These are phyloP conservation scores for Upupa epops DNA, from an alignment of 2,113 vertebrate species.

Conservation along the genomic window DNA sequence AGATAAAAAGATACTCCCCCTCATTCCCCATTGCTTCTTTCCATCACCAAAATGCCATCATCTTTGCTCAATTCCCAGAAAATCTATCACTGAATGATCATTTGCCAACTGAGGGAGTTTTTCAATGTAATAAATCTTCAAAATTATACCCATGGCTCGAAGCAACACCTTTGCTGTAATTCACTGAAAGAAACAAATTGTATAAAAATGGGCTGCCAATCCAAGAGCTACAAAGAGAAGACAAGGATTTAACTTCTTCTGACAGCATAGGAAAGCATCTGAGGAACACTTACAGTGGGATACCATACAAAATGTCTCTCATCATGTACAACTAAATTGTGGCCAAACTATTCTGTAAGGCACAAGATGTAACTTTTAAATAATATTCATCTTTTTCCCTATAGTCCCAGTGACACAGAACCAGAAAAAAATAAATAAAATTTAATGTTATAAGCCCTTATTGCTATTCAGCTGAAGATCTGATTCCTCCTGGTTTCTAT, in stretches of 20 bases:
- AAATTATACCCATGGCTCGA: not conserved
- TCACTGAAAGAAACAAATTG: not conserved
- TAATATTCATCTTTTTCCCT: not conserved
- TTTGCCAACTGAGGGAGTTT: conserved; percentile 4
- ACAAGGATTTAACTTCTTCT: not conserved
- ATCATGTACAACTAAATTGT: not conserved
- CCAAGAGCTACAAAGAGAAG: not conserved
- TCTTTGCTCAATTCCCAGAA: conserved; percentile 25
- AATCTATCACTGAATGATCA: conserved; percentile 14
- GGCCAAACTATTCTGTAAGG: not conserved
- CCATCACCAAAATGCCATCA: not conserved
- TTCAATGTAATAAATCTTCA: not conserved
- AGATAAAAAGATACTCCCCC: conserved; percentile 12
- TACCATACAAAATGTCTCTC: not conserved
- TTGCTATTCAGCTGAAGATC: conserved; percentile 39
- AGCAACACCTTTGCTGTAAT: conserved; percentile 1
- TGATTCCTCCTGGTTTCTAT: conserved; percentile 43
- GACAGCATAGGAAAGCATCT: not conserved
- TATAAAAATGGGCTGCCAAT: not conserved
- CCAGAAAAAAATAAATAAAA: not conserved
- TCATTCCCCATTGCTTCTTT: conserved; percentile 3
- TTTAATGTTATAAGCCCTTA: conserved; percentile 18
- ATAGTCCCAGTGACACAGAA: not conserved
- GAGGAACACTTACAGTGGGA: not conserved
- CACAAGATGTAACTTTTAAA: not conserved